These are phyloP conservation scores for Chaitophorus viminalis DNA, from an alignment of 2,888 invertebrate species.

Conservation along the genomic window DNA sequence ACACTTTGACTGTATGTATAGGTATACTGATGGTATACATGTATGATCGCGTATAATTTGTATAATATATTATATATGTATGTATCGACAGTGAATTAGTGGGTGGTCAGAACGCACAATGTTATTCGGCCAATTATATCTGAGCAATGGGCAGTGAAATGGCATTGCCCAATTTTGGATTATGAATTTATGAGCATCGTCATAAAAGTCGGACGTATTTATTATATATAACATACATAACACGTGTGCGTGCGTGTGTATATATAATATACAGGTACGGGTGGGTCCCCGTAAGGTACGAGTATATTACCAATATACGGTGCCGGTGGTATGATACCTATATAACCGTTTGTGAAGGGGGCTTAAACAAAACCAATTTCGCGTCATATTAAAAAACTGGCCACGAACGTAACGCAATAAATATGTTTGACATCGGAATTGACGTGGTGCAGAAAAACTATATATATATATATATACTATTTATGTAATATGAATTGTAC, in stretches of 20 bases:
- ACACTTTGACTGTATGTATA: not conserved
- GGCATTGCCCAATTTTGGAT: constrained; percentile 47
- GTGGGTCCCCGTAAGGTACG: constrained; percentile 10
- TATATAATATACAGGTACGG: not conserved
- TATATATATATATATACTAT: not conserved
- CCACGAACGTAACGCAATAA: constrained; percentile 44
- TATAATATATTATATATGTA: not conserved
- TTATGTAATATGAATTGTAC: not conserved
- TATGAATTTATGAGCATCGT: constrained; percentile 52
- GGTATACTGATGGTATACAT: too few relatives aligned
- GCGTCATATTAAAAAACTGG: constrained; percentile 52
- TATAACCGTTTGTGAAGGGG: constrained; percentile 49
- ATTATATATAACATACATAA: not conserved
- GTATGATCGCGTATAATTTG: not conserved
- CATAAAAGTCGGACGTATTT: constrained; percentile 45
- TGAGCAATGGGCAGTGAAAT: not conserved
- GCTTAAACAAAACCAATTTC: constrained; percentile 55
- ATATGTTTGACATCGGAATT: constrained; percentile 55
- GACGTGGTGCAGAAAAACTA: constrained; percentile 35
- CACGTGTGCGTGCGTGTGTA: not conserved
- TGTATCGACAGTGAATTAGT: constrained; percentile 38
- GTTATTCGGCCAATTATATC: constrained; percentile 35
- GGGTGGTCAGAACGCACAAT: constrained; percentile 40
- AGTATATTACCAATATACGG: too few relatives aligned
- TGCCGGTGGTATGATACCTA: not conserved